Evolutionary conservation across 2,888 invertebrate species (phyloP), one percentile per base, ranked within the genome.

Genomic region (Drosophila austrosaltans): DNA sequence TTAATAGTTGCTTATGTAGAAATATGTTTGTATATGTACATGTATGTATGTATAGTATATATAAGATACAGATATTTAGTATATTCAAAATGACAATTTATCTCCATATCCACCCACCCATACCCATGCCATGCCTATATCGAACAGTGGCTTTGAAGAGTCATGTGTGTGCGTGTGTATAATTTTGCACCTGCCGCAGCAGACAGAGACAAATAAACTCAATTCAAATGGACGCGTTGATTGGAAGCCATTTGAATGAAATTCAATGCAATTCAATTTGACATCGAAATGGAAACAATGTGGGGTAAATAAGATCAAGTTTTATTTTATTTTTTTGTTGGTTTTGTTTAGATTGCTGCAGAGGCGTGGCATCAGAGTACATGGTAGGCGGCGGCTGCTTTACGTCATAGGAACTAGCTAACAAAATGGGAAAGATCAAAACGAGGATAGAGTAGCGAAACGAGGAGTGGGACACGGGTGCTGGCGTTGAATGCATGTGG

Each of bases 241-340:
- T 82, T 82, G 82, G 81, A 75, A 69, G 77, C 69, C 77, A 82
- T 82, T 82, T 69, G 67, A 61, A 61, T 71, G 72, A 61, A 61
- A 28, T 42, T 39, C 22, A 61, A 28, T 54, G 75, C 65, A 69
- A 72, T 78, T 77, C 69, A 70, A 81, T 77, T 77, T 63, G 58
- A 72, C 70, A 69, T 70, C 63, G 63, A 70, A 67, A 69, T 63
- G 48, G 48, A 48, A 48, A 83, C 79, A 82, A 86, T 78, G 73
- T 48, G 48, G 25, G 48, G 53, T 63, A 81, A 82, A 83, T 83
- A 83, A 83, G 81, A 86, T 71, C 68, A 72, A 48, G 48, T 48
- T 48, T 25, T 48, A 69, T 54, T 69, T 80, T 85, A 76, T 36
- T 36, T 36, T 36, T 36, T 48, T 48, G 22, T 48, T 48, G 44